Evolutionary conservation across 2,888 invertebrate species (phyloP).

Genomic region (Schizotus pectinicornis): DNA sequence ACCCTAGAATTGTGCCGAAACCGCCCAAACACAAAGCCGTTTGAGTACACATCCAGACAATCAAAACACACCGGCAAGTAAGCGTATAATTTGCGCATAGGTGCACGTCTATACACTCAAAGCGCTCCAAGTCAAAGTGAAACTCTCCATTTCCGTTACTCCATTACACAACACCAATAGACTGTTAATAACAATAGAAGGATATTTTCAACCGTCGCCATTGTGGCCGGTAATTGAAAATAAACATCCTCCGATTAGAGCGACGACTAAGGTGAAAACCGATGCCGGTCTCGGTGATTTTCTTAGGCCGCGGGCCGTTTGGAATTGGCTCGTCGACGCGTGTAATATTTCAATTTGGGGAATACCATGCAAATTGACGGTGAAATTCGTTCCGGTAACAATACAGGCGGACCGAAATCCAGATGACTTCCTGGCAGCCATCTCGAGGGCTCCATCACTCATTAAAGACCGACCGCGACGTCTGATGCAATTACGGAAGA

Average conservation of each 20-base stretch:
- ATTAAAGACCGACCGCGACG: constrained; percentile 31
- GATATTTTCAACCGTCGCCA: constrained; percentile 1
- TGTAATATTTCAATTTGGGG: constrained; percentile 42
- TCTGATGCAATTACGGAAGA: constrained; percentile 33
- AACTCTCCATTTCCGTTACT: constrained; percentile 15
- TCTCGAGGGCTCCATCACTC: constrained; percentile 32
- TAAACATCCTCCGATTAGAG: background rate
- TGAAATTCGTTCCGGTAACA: constrained; percentile 18
- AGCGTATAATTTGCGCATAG: constrained; percentile 24
- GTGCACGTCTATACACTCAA: constrained; percentile 13
- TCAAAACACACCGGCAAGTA: constrained; percentile 22
- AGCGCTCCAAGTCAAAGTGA: constrained; percentile 21
- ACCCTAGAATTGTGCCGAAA: constrained; percentile 9
- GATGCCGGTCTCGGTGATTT: constrained; percentile 1
- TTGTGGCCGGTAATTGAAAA: constrained; percentile 1
- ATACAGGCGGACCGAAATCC: constrained; percentile 14
- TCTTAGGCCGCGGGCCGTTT: constrained; percentile 12
- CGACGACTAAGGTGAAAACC: background rate
- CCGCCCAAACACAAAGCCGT: constrained; percentile 16
- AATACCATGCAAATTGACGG: constrained; percentile 25
- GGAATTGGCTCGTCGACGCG: constrained; percentile 52
- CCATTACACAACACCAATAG: constrained; percentile 8
- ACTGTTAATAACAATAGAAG: constrained; percentile 13
- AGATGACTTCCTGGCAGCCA: constrained; percentile 16
- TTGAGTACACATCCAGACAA: constrained; percentile 21